Evolutionary conservation across 1,140 invertebrate genomes (phyloP).

Genomic region (Aleiodes sp.): DNA sequence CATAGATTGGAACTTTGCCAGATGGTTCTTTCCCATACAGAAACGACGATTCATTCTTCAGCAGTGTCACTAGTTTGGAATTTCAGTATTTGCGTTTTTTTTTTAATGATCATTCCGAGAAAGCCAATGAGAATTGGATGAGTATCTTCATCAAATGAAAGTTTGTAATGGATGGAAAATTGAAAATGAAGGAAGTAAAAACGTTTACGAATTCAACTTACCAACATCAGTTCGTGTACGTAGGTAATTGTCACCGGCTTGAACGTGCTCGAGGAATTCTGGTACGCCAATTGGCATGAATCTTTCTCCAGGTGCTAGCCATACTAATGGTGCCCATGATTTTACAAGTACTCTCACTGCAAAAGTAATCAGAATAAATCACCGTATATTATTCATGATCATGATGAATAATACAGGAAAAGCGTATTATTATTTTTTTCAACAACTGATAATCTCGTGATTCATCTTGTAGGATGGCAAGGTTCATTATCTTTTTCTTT

Average conservation of each 20-base stretch:
- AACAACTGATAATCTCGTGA: background rate
- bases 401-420: background rate
- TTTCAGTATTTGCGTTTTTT: background rate
- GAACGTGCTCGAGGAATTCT: slow-evolving; percentile 70
- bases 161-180: background rate
- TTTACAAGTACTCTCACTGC: slow-evolving; percentile 65
- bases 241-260: slow-evolving; percentile 64
- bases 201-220: slow-evolving; percentile 48
- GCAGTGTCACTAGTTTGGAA: slow-evolving; percentile 55
- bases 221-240: slow-evolving; percentile 67
- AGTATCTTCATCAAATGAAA: background rate
- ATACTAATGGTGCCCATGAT: slow-evolving; percentile 73
- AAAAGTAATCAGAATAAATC: slow-evolving; percentile 32
- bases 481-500: too few species aligned
- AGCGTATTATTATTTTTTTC: too few species aligned
- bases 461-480: background rate
- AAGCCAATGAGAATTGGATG: background rate
- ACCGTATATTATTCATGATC: slow-evolving; percentile 4
- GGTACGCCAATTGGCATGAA: slow-evolving; percentile 71
- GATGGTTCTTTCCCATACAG: slow-evolving; percentile 70
- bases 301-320: slow-evolving; percentile 72
- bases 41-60: slow-evolving; percentile 68
- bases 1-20: slow-evolving; percentile 70
- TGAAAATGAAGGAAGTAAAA: background rate
- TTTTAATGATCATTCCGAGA: background rate